Evolutionary conservation across 2,888 invertebrate species (phyloP), one percentile per base, ranked within the genome.

Genomic region (Spilosoma lubricipeda): DNA sequence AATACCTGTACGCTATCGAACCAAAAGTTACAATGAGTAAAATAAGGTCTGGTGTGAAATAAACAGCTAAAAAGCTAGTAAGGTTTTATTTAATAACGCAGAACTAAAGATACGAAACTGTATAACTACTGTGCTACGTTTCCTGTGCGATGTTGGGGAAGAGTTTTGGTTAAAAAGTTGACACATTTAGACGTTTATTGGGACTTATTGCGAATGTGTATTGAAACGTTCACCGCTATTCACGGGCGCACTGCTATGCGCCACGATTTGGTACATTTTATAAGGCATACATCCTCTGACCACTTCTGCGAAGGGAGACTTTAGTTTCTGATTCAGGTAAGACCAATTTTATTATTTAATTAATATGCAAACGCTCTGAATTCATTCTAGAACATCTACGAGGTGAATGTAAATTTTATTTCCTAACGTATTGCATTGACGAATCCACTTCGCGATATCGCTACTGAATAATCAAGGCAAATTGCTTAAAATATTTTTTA

Each of bases 231-330:
- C 77, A 95, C 93, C 92, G 95, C 95, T 88, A 95, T 95, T 87
- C 95, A 95, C 95, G 95, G 95, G 93, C 97, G 97, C 95, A 96
- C 97, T 96, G 97, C 97, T 96, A 97, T 97, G 97, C 97, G 97
- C 96, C 97, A 97, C 96, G 97, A 97, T 93, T 94, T 97, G 93
- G 95, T 97, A 91, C 96, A 97, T 89, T 97, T 97, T 89, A 98
- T 98, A 94, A 96, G 97, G 90, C 97, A 98, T 94, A 98, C 98
- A 80, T 97, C 97, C 83, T 97, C 97, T 84, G 97, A 97, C 86
- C 98, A 98, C 91, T 98, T 97, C 92, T 97, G 97, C 96, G 97
- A 97, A 96, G 95, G 95, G 92, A 94, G 85, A 90, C 91, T 95
- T 94, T 95, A 95, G 95, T 91, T 85, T 78, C 78, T 83, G 85